Evolutionary conservation across 2,797 vertebrate species (phyloP), one percentile per base, ranked within the genome.

Genomic region (Diceros bicornis): DNA sequence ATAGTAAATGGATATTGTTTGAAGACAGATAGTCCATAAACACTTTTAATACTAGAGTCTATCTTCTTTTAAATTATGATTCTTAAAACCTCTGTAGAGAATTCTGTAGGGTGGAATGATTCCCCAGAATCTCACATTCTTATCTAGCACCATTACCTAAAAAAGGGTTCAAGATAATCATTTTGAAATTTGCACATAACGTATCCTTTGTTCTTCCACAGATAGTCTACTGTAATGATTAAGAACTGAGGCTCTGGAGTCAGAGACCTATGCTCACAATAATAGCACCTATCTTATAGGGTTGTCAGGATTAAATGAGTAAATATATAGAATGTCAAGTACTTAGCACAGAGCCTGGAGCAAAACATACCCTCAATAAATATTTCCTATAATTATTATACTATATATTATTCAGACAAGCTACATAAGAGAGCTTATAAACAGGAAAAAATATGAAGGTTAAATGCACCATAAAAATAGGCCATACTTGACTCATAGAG

Each of bases 391-490:
- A 71, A 69, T 71, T 75, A 77, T 74, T 79, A 66, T n/a, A 61
- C 32, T 86, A 8, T 29, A 37, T 94, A 41, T 81, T 93, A 86
- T 66, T 47, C 59, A 84, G 29, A 74, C 11, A 85, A 85, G 12
- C 11, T 95, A 59, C 25, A 82, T 47, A 59, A 59, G 59, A 37
- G 9, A 86, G 27, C 25, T 91, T 62, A 88, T 20, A 92, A 55
- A 29, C 10, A 87, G 68, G 29, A 69, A 91, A 84, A 86, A 50
- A 86, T 2, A 62, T 11, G 7, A 11, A 72, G 13, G 41, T 81
- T 87, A 96, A 91, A 69, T 20, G 12, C 55, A 68, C 4, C n/a
- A 69, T 64, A 89, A 96, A 96, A 91, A 66, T 9, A 77, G 23
- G 6, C 12, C 34, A 72, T 8, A 25, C 2, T 85, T 75, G 90